Evolutionary conservation across 2,113 vertebrate genomes (phyloP).

Genomic region (Misgurnus anguillicaudatus): DNA sequence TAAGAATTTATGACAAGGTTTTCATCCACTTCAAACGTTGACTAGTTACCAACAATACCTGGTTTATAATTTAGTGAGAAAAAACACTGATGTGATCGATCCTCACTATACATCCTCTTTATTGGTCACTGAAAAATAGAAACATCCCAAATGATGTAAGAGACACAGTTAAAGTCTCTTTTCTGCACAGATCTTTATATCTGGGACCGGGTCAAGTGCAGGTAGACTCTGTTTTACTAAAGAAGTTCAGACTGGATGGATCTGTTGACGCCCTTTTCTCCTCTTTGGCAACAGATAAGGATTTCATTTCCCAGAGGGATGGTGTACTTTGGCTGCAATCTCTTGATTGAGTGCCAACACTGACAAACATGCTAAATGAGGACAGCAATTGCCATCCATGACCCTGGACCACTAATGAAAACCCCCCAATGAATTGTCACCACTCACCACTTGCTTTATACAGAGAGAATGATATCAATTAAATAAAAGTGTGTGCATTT

Average conservation of each 20-base stretch:
- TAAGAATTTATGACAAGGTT: too few relatives aligned
- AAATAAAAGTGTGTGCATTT: not conserved
- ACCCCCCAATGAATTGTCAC: not conserved
- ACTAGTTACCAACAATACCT: not conserved
- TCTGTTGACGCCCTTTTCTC: conserved; percentile 11
- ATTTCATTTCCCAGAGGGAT: conserved; percentile 20
- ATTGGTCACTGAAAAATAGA: not conserved
- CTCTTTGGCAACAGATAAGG: conserved; percentile 44
- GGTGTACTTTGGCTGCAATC: conserved; percentile 46
- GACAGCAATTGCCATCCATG: conserved; percentile 33
- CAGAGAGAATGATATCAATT: not conserved
- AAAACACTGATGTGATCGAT: too few relatives aligned
- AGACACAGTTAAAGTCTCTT: not conserved
- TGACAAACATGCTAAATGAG: conserved; percentile 44
- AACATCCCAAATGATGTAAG: not conserved
- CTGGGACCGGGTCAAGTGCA: not conserved
- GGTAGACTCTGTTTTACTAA: not conserved
- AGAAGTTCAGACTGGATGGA: conserved; percentile 12
- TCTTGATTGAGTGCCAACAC: conserved; percentile 50
- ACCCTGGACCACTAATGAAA: conserved; percentile 3
- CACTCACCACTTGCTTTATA: not conserved
- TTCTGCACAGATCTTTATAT: not conserved
- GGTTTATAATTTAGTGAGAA: not conserved
- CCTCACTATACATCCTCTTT: not conserved
- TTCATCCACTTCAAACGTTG: too few relatives aligned